Evolutionary conservation across 2,113 vertebrate species (phyloP).

Genomic region (Pandion haliaetus): DNA sequence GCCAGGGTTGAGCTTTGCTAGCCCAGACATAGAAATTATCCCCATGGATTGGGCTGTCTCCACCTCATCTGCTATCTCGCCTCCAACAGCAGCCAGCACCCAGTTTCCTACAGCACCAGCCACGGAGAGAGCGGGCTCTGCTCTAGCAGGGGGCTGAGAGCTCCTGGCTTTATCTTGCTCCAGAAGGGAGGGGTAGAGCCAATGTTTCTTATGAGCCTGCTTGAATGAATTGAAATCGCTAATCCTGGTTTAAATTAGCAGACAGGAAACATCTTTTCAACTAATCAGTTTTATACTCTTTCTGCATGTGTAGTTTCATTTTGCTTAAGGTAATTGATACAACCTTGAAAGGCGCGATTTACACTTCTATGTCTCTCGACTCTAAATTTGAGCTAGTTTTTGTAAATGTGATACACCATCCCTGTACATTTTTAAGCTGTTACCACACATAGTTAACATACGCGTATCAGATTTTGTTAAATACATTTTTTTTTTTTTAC

Average conservation of each 20-base stretch:
- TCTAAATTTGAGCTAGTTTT: neutral
- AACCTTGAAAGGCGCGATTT: neutral
- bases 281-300: neutral
- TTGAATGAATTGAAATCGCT: neutral
- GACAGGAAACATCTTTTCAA: neutral
- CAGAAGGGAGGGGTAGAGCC: neutral
- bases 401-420: rapidly evolving
- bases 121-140: rapidly evolving
- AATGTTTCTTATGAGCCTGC: neutral
- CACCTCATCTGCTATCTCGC: neutral
- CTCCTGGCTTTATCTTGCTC: neutral
- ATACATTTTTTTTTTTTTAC: neutral
- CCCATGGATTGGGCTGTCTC: rapidly evolving
- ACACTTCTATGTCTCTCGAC: rapidly evolving
- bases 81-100: neutral
- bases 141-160: neutral
- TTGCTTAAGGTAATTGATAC: neutral
- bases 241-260: neutral
- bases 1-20: neutral
- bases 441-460: too few relatives aligned
- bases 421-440: neutral
- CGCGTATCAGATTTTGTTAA: neutral
- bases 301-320: neutral
- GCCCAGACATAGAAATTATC: too few relatives aligned
- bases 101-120: neutral